Percentiles rank a stretch among this genome's conserved stretches.
Conservation (phyloP, 92 coral and sea anemone species). For the Porites lobata region DNA sequence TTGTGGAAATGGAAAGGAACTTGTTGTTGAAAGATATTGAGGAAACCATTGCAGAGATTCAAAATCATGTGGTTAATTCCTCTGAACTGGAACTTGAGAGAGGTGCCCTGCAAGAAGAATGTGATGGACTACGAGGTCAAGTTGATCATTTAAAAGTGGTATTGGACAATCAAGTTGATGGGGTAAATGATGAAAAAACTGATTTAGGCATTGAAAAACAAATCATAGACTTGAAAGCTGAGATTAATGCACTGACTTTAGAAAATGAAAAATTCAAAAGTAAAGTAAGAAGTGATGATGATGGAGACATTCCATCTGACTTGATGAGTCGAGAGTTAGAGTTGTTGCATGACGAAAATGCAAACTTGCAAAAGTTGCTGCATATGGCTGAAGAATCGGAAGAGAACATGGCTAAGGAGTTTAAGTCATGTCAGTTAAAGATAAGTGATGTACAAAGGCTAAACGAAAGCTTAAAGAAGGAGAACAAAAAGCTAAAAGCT, state of each 20-base stretch:
- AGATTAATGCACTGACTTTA: constrained; percentile 66
- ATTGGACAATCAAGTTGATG: constrained; percentile 39
- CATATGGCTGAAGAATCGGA: constrained; percentile 90
- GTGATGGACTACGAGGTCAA: constrained; percentile 74
- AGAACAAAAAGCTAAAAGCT: constrained; percentile 50
- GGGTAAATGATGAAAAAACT: constrained; percentile 44
- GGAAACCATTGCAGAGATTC: constrained; percentile 80
- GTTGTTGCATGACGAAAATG: constrained; percentile 70
- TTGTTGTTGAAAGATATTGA: constrained; percentile 79
- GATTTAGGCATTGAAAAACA: constrained; percentile 52
- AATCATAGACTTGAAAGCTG: constrained; percentile 68
- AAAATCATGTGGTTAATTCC: constrained; percentile 83
- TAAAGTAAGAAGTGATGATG: constrained; percentile 18
- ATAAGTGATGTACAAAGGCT: constrained; percentile 67
- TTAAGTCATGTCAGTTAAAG: constrained; percentile 65
- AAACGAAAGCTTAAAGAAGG: constrained; percentile 60
- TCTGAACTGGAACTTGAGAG: constrained; percentile 80
- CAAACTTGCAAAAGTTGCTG: constrained; percentile 78
- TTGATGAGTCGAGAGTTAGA: constrained; percentile 56
- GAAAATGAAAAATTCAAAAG: constrained; percentile 73
- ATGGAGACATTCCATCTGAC: constrained; percentile 34
- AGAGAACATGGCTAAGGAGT: constrained; percentile 79
- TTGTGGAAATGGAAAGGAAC: constrained; percentile 76
- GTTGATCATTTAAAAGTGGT: constrained; percentile 72
- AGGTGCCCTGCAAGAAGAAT: constrained; percentile 78